Evolutionary conservation across 1,140 invertebrate genomes (phyloP).

Genomic region (Parasteatoda tepidariorum): DNA sequence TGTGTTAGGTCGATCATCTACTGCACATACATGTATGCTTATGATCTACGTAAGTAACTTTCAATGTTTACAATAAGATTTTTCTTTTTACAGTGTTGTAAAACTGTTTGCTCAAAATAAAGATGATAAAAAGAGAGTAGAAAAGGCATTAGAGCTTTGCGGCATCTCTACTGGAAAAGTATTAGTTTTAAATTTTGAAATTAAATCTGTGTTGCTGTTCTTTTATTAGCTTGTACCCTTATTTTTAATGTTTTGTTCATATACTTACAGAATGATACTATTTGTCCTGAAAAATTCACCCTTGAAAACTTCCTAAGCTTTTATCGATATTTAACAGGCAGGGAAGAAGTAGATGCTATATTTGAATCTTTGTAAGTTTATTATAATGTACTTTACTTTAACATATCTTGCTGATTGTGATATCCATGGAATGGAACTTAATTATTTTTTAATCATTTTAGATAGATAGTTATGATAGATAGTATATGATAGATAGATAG

Average conservation of each 20-base stretch:
- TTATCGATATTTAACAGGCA: slow-evolving; percentile 88
- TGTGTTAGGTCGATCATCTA: not conserved
- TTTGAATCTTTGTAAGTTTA: slow-evolving; percentile 84
- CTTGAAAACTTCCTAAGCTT: slow-evolving; percentile 95
- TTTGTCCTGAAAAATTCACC: slow-evolving; percentile 86
- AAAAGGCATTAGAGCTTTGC: slow-evolving; percentile 88
- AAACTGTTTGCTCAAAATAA: slow-evolving; percentile 92
- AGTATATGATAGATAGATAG: too few relatives aligned
- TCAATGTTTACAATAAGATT: too few relatives aligned
- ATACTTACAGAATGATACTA: slow-evolving; percentile 79
- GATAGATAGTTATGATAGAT: too few relatives aligned
- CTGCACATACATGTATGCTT: not conserved
- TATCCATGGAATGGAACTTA: too few relatives aligned
- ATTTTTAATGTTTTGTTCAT: slow-evolving; percentile 26
- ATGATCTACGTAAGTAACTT: too few relatives aligned
- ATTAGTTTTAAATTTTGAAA: slow-evolving; percentile 59
- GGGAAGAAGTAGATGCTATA: slow-evolving; percentile 89
- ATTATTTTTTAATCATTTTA: too few relatives aligned
- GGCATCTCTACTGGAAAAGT: slow-evolving; percentile 88
- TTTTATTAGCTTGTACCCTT: not conserved
- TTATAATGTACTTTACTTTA: not conserved
- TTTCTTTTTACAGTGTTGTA: slow-evolving; percentile 78
- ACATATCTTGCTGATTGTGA: too few relatives aligned
- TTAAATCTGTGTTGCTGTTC: not conserved
- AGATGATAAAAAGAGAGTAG: slow-evolving; percentile 92